Percentiles rank a stretch among this genome's conserved stretches.
Evolutionary conservation across 2,888 invertebrate species (phyloP).

Genomic region (Euplagia quadripunctaria): DNA sequence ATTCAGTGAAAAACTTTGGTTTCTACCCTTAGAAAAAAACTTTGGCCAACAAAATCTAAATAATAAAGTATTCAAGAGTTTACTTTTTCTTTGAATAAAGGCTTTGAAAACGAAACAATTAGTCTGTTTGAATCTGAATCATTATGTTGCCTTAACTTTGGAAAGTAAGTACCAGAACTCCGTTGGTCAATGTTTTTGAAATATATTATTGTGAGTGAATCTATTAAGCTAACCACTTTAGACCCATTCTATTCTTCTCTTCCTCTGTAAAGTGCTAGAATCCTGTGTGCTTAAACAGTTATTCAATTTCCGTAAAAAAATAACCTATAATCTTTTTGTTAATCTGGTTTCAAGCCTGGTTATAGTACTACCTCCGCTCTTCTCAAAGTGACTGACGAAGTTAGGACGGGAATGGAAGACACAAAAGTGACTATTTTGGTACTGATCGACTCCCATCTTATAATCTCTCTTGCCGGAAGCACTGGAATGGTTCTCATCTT

Average conservation of each 20-base stretch:
- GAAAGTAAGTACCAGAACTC: not conserved
- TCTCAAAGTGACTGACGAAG: too few relatives aligned
- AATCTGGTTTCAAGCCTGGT: not conserved
- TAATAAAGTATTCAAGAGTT: too few relatives aligned
- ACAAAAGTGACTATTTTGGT: too few relatives aligned
- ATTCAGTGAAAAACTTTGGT: too few relatives aligned
- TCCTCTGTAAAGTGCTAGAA: not conserved
- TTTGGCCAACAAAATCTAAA: too few relatives aligned
- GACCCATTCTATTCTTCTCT: not conserved
- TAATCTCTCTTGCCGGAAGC: too few relatives aligned
- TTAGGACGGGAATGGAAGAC: too few relatives aligned
- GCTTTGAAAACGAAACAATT: not conserved
- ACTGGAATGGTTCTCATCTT: too few relatives aligned
- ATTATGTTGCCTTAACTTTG: not conserved
- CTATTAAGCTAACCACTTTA: not conserved
- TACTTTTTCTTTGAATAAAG: too few relatives aligned
- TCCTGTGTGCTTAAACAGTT: not conserved
- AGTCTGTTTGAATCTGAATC: not conserved
- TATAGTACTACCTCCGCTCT: not conserved
- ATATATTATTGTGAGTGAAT: not conserved
- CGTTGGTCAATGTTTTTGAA: not conserved
- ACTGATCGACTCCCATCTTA: too few relatives aligned
- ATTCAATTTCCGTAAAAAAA: not conserved
- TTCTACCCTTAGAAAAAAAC: too few relatives aligned
- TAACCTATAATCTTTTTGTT: too few relatives aligned